These are phyloP conservation scores for Xiphorhynchus elegans DNA, from an alignment of 2,113 vertebrate species.

Conservation along the genomic window DNA sequence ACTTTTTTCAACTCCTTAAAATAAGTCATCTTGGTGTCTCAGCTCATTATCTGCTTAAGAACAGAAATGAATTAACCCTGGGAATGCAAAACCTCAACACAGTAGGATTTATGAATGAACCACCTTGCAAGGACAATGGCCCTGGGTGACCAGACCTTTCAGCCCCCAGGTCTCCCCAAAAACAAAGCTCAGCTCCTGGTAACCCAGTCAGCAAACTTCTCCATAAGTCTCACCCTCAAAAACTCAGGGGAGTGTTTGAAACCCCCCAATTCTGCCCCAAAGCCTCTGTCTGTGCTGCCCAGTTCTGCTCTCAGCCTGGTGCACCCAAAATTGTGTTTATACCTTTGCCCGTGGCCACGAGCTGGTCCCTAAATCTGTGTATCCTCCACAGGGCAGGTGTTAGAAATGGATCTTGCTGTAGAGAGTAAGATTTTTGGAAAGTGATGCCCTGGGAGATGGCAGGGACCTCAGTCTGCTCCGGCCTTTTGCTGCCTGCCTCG, in stretches of 20 bases:
- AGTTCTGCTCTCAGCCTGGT: background rate
- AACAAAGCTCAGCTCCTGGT: background rate
- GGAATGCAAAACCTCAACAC: background rate
- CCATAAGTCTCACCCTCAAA: background rate
- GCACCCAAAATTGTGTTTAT: background rate
- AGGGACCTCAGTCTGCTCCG: background rate
- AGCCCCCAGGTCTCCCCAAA: background rate
- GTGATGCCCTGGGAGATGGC: background rate
- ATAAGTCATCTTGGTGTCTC: background rate
- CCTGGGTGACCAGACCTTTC: background rate
- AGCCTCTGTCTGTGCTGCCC: background rate
- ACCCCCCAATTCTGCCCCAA: background rate
- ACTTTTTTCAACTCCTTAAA: background rate
- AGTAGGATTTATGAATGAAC: background rate
- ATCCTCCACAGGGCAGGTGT: background rate
- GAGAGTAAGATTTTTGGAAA: background rate
- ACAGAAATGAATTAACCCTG: background rate
- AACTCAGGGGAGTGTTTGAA: background rate
- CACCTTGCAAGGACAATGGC: background rate
- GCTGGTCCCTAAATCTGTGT: background rate
- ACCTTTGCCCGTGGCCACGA: background rate
- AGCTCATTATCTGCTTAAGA: background rate
- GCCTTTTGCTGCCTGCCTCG: background rate
- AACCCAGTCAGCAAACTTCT: background rate
- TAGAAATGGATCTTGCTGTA: background rate